These are phyloP conservation scores for Linepithema humile DNA, from an alignment of 1,140 invertebrate species.

Conservation along the genomic window DNA sequence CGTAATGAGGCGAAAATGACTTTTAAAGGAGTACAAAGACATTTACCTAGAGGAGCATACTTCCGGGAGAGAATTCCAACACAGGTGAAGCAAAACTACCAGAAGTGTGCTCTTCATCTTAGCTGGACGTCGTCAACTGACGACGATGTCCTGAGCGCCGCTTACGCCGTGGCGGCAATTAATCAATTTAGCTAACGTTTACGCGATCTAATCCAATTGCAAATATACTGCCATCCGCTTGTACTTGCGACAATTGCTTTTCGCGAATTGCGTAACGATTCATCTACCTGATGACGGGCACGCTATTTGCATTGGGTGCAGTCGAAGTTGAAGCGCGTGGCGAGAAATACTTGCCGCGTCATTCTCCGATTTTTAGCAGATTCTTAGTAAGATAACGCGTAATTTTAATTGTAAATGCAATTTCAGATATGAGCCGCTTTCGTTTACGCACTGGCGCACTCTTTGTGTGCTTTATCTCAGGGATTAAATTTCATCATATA, in stretches of 20 bases:
- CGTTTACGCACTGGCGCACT: not conserved
- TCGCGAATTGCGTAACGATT: slow-evolving; percentile 45
- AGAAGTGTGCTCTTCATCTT: slow-evolving; percentile 73
- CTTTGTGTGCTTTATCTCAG: too few species aligned
- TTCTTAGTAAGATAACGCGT: too few species aligned
- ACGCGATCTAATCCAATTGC: slow-evolving; percentile 76
- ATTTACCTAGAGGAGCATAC: slow-evolving; percentile 66
- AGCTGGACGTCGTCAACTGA: slow-evolving; percentile 61
- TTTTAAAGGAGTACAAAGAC: slow-evolving; percentile 43
- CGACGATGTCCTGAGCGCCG: slow-evolving; percentile 37
- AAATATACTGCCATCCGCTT: slow-evolving; percentile 57
- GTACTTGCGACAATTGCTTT: slow-evolving; percentile 36
- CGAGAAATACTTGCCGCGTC: not conserved
- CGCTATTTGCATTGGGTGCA: not conserved
- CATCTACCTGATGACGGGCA: not conserved
- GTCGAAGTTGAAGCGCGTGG: not conserved
- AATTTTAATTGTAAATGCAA: not conserved
- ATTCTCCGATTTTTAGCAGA: slow-evolving; percentile 11
- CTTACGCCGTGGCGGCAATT: slow-evolving; percentile 61
- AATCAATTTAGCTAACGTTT: slow-evolving; percentile 70
- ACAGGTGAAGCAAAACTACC: slow-evolving; percentile 64
- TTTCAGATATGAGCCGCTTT: not conserved
- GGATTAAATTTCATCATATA: too few species aligned
- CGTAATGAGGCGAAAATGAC: slow-evolving; percentile 38
- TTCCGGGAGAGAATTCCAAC: slow-evolving; percentile 53